phyloP scores from a whole-genome alignment of 2,113 vertebrate genomes.

The Neolamprologus hecqui region DNA sequence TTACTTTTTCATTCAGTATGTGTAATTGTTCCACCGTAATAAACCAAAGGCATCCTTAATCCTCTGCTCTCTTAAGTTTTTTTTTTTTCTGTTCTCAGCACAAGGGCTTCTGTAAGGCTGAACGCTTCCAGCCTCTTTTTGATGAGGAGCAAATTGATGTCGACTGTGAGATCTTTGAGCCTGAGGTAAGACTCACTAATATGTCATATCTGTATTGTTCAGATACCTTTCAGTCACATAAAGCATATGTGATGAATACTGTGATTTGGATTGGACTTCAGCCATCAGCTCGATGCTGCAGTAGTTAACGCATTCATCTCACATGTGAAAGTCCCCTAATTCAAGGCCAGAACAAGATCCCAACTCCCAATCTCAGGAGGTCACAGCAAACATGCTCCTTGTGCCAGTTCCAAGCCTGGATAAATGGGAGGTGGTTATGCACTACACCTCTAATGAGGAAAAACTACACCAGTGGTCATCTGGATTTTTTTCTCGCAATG shows the following conservation, averaged over 20 bases:
- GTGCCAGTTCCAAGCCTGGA: background rate
- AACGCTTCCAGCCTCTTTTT: no score
- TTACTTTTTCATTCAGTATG: no score
- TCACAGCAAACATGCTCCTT: background rate
- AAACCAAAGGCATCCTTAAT: no score
- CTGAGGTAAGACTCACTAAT: no score
- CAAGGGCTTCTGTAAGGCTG: no score
- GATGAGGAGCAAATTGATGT: no score
- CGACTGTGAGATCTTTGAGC: no score
- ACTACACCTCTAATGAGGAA: background rate
- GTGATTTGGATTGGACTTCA: background rate
- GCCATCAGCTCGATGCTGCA: rapidly evolving
- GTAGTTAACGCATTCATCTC: background rate
- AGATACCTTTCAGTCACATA: background rate
- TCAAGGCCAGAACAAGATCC: background rate
- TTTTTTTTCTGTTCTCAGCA: no score
- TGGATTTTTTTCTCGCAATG: background rate
- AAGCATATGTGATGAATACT: background rate
- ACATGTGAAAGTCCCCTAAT: background rate
- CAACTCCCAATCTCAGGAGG: background rate
- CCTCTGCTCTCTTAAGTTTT: no score
- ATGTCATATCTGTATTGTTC: no score
- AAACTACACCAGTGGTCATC: background rate
- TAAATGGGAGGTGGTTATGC: background rate
- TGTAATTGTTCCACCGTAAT: no score